Base-by-base conservation (phyloP, 2,797 vertebrate species). In the Chaenodraco wilsoni region DNA sequence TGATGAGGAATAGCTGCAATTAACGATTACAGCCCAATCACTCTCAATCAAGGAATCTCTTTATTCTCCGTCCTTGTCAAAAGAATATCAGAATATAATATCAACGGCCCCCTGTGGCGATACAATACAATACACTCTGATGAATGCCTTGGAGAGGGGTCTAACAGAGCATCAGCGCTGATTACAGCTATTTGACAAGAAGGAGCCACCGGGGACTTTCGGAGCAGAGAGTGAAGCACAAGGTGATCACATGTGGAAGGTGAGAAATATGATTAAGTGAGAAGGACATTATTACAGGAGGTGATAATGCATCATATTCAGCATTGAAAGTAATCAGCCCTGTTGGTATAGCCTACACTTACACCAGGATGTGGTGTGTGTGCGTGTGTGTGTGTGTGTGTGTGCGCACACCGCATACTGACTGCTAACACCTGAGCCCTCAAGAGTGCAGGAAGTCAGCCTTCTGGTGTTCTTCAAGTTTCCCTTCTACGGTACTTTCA, bases 51-150 rank as follows among this genome's bases (percentile, higher is more conserved):
- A 82, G 80, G 64, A 64, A 85, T 80, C 60, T 76, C 87, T 90
- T 90, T 90, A 81, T 88, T 88, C 85, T 76, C 78, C 41, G 80
- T 87, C 74, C 84, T 83, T 86, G 88, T 92, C 87, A 92, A 89
- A 92, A 85, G 81, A 90, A 87, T 84, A 85, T 79, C 82, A 62
- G 78, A 21, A 21, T 21, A 21, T 21, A 21, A 21, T 21, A 21
- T 21, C 21, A 90, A 87, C 60, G 17, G 67, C 76, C 86, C 76
- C 87, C 82, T 13, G 65, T 81, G 83, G 83, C 70, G 84, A 3
- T 11, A 70, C 83, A 91, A 88, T 89, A 77, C 88, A 91, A 90
- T 89, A 69, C 83, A 74, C 84, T 89, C 84, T 89, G 85, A 93
- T 90, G 87, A 89, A 89, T 87, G 87, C 79, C 70, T 76, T 64